Evolutionary conservation across 92 coral and sea anemone genomes (phyloP).

Genomic region (Phymanthus crucifer): DNA sequence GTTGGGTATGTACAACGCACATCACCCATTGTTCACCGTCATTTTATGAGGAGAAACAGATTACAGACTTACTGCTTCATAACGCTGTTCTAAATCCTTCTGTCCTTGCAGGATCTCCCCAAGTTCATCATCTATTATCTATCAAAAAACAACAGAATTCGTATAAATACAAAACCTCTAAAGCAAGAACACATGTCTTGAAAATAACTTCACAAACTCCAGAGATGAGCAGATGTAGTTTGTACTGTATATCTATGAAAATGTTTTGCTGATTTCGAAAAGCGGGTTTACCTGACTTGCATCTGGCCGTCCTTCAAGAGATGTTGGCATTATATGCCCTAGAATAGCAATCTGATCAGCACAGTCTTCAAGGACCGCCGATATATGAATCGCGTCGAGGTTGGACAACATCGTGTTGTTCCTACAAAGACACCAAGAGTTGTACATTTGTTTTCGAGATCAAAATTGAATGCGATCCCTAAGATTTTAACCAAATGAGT

Average conservation of each 20-base stretch:
- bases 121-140: conserved; percentile 95
- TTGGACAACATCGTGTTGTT: conserved; percentile 66
- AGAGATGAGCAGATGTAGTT: neutral
- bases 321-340: conserved; percentile 94
- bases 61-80: conserved; percentile 74
- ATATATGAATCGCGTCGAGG: conserved; percentile 84
- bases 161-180: too few species aligned
- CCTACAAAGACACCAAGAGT: neutral
- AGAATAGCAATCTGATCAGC: conserved; percentile 93
- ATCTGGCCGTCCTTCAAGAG: conserved; percentile 84
- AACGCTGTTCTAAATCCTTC: conserved; percentile 80
- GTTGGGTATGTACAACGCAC: neutral
- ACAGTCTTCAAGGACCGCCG: conserved; percentile 94
- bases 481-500: neutral
- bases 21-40: neutral
- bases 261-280: neutral
- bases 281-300: conserved; percentile 59
- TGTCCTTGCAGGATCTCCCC: conserved; percentile 93
- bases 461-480: neutral
- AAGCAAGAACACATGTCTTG: neutral
- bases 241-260: neutral
- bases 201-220: neutral
- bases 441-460: neutral
- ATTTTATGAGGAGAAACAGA: neutral
- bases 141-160: conserved; percentile 4